A percentile compares a stretch with the other conserved stretches of the same genome.
Evolutionary conservation across 2,888 invertebrate species (phyloP).

Genomic region (Mythimna loreyi): DNA sequence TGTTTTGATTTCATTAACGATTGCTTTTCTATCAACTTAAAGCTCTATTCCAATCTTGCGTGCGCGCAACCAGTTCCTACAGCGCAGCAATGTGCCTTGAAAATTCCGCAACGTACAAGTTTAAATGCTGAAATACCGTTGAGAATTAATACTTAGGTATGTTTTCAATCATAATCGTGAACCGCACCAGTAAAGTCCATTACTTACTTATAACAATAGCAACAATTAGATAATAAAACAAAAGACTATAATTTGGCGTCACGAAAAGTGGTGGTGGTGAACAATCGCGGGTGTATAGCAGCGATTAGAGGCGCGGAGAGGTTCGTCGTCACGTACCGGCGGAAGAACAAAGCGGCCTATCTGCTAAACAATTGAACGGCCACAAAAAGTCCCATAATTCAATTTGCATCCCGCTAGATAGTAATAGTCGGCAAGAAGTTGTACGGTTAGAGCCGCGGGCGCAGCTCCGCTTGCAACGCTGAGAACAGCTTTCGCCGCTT

Average conservation of each 20-base stretch:
- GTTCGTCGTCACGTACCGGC: conserved; percentile 88
- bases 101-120: conserved; percentile 6
- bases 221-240: conserved; percentile 89
- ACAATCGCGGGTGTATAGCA: conserved; percentile 79
- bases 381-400: conserved; percentile 90
- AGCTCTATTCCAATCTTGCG: background rate
- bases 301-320: conserved; percentile 86
- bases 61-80: conserved; percentile 37
- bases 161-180: conserved; percentile 69
- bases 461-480: conserved; percentile 78
- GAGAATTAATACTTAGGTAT: conserved; percentile 45
- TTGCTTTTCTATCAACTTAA: conserved; percentile 10
- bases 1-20: conserved; percentile 27
- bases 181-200: conserved; percentile 74
- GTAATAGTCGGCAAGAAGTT: conserved; percentile 83
- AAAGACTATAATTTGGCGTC: conserved; percentile 87
- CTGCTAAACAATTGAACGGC: conserved; percentile 86
- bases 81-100: conserved; percentile 9
- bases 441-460: conserved; percentile 82
- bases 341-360: conserved; percentile 84
- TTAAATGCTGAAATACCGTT: conserved; percentile 41
- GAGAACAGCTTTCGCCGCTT: conserved; percentile 89
- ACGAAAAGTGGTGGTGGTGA: conserved; percentile 83
- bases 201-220: conserved; percentile 85
- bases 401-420: conserved; percentile 90